phyloP scores from a whole-genome alignment of 2,888 invertebrate genomes.

The Leptopilina drosophilae region DNA sequence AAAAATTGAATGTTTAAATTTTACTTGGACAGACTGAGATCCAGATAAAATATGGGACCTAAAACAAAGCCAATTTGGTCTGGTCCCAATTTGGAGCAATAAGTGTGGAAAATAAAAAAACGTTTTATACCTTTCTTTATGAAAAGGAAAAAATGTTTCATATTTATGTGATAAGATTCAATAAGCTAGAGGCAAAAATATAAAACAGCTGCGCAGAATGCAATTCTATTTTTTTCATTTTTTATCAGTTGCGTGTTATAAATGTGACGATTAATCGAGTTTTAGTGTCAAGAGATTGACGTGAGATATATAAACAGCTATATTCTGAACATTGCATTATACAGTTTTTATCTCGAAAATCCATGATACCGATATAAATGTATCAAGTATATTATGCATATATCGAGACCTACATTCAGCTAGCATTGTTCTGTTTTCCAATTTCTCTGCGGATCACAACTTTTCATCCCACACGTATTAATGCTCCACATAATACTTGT shows the following conservation, averaged over 20 bases:
- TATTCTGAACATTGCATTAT: constrained; percentile 30
- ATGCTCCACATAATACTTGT: neutral
- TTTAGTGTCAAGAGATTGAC: constrained; percentile 36
- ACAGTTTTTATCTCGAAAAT: constrained; percentile 36
- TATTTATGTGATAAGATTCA: neutral
- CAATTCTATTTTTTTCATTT: neutral
- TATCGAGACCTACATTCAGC: constrained; percentile 27
- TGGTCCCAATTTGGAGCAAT: too few species aligned
- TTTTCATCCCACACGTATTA: constrained; percentile 18
- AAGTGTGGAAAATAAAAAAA: too few species aligned
- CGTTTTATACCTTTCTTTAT: too few species aligned
- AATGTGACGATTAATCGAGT: constrained; percentile 38
- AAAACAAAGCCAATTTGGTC: too few species aligned
- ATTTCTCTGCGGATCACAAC: constrained; percentile 5
- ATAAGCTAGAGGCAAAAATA: neutral
- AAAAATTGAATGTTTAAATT: too few species aligned
- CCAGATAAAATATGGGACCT: too few species aligned
- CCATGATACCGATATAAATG: constrained; percentile 29
- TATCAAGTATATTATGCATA: neutral
- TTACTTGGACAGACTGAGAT: too few species aligned
- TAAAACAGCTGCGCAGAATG: neutral
- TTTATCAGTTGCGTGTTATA: constrained; percentile 16
- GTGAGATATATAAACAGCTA: constrained; percentile 39
- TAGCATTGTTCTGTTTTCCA: constrained; percentile 35
- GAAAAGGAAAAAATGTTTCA: too few species aligned